phyloP scores from a whole-genome alignment of 2,797 vertebrate genomes.

The Bryconaethiops microstoma region DNA sequence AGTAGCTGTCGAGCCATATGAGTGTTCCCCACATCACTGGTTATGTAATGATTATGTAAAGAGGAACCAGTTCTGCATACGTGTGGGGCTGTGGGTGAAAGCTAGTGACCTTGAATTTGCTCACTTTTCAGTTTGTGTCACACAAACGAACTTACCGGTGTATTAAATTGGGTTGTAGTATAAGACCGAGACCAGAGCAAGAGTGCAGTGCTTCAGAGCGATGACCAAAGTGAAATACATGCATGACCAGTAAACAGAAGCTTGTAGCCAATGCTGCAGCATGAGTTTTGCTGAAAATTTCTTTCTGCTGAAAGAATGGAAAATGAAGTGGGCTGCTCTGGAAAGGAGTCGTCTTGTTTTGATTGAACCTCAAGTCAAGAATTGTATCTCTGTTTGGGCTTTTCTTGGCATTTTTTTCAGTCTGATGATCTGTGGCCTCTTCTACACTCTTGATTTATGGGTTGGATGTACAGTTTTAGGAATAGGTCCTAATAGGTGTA shows the following conservation, averaged over 20 bases:
- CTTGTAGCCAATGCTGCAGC: slow-evolving; percentile 52
- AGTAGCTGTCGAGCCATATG: slow-evolving; percentile 44
- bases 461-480: too few species aligned
- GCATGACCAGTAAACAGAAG: slow-evolving; percentile 69
- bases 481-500: too few species aligned
- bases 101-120: not conserved
- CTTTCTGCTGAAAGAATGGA: slow-evolving; percentile 50
- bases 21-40: slow-evolving; percentile 45
- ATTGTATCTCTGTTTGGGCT: too few species aligned
- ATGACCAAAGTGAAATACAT: slow-evolving; percentile 58
- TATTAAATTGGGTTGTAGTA: not conserved
- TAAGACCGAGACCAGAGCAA: not conserved
- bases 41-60: slow-evolving; percentile 69
- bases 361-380: too few species aligned
- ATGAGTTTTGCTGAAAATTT: slow-evolving; percentile 42
- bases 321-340: slow-evolving; percentile 58
- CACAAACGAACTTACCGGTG: not conserved
- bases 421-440: too few species aligned
- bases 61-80: slow-evolving; percentile 64
- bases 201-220: too few species aligned
- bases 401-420: too few species aligned
- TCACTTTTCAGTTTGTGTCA: not conserved
- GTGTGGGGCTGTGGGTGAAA: slow-evolving; percentile 7
- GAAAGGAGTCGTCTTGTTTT: slow-evolving; percentile 22
- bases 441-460: too few species aligned